Evolutionary conservation across 92 coral and sea anemone species (phyloP), one percentile per base, ranked within the genome.

Genomic region (Zoanthus gigantus): DNA sequence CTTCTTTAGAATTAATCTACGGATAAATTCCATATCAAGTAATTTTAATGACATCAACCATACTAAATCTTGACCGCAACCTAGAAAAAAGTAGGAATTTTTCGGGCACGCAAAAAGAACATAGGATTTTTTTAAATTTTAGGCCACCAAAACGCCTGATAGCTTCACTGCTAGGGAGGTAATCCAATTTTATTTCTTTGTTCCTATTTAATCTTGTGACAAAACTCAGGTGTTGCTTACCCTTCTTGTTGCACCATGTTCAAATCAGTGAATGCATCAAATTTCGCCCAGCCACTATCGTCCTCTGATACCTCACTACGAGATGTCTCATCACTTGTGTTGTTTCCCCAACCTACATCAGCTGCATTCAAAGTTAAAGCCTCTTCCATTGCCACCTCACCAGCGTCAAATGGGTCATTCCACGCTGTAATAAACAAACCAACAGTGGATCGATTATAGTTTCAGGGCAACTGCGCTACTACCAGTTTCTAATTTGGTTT

Each of bases 221-320:
- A 61, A 61, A 61, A 61, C 4, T 6, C 7, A 9, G 3, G 54
- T 10, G 3, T 50, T 6, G 54, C 65, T 76, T 77, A 74, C 75
- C 77, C 37, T 78, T 75, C 90, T 46, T 68, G 88, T 7, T 46
- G 90, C 11, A 37, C 96, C 97, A 92, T 93, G 80, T 95, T 85
- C 30, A 97, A 94, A 71, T 93, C 95, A 34, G 96, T 90, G 34
- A 97, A 90, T 83, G 91, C 95, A 58, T 97, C 99, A 92, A 97
- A 97, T 74, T 94, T 95, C 31, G 99, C 99, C 99, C 99, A 97
- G 83, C 99, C 99, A 58, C 94, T 87, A 29, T 69, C 74, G 10
- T 92, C 96, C 77, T 93, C 74, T 15, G 92, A 71, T 31, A 46
- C 85, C 57, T 14, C 85, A 12, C 85, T 65, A 6, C 65, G 74